Conservation (phyloP, 2,888 invertebrate species). For the Agrotis puta region DNA sequence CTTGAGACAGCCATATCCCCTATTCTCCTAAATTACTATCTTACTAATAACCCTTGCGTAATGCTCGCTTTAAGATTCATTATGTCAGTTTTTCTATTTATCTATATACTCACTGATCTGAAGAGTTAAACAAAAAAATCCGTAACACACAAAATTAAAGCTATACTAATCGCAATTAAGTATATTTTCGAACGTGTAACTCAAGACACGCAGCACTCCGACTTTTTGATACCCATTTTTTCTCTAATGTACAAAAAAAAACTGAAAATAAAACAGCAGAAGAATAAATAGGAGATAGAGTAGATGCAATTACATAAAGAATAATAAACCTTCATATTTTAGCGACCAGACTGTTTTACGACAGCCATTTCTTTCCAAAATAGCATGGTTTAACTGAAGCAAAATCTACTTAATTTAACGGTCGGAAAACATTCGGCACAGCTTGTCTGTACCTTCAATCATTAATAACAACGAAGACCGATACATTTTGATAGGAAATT, state of each 20-base stretch:
- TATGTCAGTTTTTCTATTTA: not conserved
- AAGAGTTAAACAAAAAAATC: not conserved
- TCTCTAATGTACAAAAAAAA: not conserved
- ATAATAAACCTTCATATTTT: conserved; percentile 11
- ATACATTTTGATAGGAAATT: not conserved
- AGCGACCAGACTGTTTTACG: not conserved
- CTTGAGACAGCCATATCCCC: conserved; percentile 49
- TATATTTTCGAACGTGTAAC: not conserved
- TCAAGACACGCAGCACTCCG: no score
- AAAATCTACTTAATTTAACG: not conserved
- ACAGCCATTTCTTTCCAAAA: not conserved
- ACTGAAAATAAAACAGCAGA: conserved; percentile 11
- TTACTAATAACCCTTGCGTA: not conserved
- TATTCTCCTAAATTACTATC: not conserved
- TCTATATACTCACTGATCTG: not conserved
- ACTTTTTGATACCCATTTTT: not conserved
- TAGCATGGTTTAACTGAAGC: not conserved
- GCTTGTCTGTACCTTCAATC: no score
- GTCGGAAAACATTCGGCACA: no score
- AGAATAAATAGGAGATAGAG: conserved; percentile 15
- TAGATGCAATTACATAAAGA: not conserved
- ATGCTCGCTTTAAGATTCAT: not conserved
- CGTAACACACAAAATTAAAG: not conserved
- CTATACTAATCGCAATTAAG: not conserved
- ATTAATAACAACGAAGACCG: no score